phyloP scores from a whole-genome alignment of 2,113 vertebrate species.

The Hemicordylus capensis region DNA sequence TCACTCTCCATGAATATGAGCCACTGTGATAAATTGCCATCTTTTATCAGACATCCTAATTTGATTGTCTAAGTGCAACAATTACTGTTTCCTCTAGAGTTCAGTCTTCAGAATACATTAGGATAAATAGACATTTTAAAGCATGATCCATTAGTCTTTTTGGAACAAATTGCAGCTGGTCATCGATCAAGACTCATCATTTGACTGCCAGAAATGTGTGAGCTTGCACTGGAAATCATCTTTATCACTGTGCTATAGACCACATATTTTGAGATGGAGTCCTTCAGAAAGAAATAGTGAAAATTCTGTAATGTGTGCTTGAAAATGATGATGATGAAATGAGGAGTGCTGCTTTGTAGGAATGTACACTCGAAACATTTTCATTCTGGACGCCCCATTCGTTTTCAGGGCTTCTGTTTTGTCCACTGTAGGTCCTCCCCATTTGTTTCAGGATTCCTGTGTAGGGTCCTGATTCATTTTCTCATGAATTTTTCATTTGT shows the following conservation, averaged over 20 bases:
- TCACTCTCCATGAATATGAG: neutral
- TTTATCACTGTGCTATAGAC: neutral
- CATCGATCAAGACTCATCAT: neutral
- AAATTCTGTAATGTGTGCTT: neutral
- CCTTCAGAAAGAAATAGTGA: neutral
- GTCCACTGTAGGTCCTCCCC: too few relatives aligned
- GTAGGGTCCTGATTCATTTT: too few relatives aligned
- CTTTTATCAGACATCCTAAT: conserved; percentile 19
- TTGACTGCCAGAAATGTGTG: neutral
- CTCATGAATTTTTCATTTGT: too few relatives aligned
- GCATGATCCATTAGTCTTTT: conserved; percentile 1
- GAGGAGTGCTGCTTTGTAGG: neutral
- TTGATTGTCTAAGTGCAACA: neutral
- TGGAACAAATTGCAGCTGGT: conserved; percentile 6
- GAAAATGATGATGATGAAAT: neutral
- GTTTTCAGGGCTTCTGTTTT: too few relatives aligned
- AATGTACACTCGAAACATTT: too few relatives aligned
- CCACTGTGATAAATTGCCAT: neutral
- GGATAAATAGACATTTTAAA: conserved; percentile 2
- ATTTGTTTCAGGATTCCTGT: too few relatives aligned
- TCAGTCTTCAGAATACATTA: conserved; percentile 24
- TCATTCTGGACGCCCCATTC: too few relatives aligned
- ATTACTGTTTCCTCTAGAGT: conserved; percentile 21
- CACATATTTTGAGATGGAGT: neutral
- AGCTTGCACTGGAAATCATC: neutral